phyloP scores from a whole-genome alignment of 1,140 invertebrate genomes.

The Cherax quadricarinatus region DNA sequence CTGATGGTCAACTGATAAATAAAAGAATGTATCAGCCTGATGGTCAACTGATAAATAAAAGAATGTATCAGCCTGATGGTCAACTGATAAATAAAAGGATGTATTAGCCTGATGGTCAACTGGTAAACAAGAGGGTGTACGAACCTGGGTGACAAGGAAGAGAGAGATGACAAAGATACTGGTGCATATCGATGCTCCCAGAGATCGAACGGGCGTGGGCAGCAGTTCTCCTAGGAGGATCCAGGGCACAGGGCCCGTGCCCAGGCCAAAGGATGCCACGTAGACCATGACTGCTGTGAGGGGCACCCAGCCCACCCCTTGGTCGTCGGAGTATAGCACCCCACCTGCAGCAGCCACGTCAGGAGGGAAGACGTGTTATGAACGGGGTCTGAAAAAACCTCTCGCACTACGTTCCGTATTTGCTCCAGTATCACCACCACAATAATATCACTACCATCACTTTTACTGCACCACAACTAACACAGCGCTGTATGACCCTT shows the following conservation, averaged over 20 bases:
- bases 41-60: no score
- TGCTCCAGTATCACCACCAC: no score
- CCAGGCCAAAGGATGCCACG: conserved; percentile 63
- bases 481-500: no score
- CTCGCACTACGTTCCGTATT: no score
- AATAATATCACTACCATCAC: neutral
- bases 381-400: no score
- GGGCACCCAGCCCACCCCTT: conserved; percentile 37
- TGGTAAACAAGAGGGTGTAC: neutral
- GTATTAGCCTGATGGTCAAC: no score
- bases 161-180: conserved; percentile 45
- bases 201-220: conserved; percentile 54
- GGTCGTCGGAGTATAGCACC: conserved; percentile 35
- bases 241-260: conserved; percentile 62
- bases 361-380: neutral
- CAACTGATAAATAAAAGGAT: no score
- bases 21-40: no score
- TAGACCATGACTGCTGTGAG: conserved; percentile 56
- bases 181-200: conserved; percentile 61
- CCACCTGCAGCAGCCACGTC: conserved; percentile 2
- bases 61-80: no score
- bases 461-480: neutral
- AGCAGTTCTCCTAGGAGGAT: conserved; percentile 68
- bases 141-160: conserved; percentile 53
- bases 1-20: no score